Evolutionary conservation across 2,113 vertebrate species (phyloP).

Genomic region (Bujurquina vittata): DNA sequence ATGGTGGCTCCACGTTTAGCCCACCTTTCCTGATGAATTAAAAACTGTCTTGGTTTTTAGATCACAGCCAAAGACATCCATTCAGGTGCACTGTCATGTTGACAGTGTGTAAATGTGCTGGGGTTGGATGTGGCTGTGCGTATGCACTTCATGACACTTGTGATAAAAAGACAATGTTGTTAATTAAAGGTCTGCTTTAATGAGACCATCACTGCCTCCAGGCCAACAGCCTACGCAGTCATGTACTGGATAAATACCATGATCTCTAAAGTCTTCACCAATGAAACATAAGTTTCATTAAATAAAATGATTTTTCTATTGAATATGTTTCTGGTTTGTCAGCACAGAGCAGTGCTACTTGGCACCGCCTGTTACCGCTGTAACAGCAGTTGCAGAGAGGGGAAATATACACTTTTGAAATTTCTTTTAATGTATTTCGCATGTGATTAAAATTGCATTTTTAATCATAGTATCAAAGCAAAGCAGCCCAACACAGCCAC

Average conservation of each 20-base stretch:
- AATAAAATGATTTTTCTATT: not conserved
- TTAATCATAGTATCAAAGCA: not conserved
- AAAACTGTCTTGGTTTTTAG: not conserved
- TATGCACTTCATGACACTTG: constrained; percentile 11
- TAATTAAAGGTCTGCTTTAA: constrained; percentile 56
- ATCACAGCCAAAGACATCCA: constrained; percentile 33
- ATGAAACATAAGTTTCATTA: not conserved
- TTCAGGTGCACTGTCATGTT: constrained; percentile 19
- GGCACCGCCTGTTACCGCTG: not conserved
- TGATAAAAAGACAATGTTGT: constrained; percentile 47
- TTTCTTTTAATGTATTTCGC: not conserved
- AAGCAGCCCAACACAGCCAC: not conserved
- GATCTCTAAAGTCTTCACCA: constrained; percentile 10
- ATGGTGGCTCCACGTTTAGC: constrained; percentile 43
- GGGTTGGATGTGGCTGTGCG: constrained; percentile 8
- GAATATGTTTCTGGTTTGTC: not conserved
- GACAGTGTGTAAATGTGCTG: constrained; percentile 31
- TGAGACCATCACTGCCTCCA: constrained; percentile 30
- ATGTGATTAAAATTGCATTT: not conserved
- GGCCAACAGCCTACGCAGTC: constrained; percentile 10
- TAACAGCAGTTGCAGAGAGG: not conserved
- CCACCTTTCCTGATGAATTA: constrained; percentile 15
- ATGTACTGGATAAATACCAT: constrained; percentile 1
- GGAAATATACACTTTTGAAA: constrained; percentile 1
- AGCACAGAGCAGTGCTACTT: not conserved